Evolutionary conservation across 2,113 vertebrate genomes (phyloP), one percentile per base, ranked within the genome.

Genomic region (Candoia aspera): DNA sequence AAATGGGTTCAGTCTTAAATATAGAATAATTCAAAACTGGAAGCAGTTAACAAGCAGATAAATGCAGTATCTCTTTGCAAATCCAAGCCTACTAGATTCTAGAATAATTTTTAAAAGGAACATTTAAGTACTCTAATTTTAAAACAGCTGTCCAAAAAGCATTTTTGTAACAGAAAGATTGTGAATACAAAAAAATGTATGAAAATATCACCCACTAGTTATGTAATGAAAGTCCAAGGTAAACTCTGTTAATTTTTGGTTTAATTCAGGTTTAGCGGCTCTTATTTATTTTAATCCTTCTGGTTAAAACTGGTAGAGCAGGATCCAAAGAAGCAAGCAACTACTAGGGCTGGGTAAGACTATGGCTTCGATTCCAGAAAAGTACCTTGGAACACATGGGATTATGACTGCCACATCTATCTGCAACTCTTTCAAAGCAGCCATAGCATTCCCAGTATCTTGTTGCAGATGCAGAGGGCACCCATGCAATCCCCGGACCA

Each of bases 21-120:
- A 1, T 54, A 37, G 0, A 73, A 33, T 68, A 46, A 89, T 53
- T 64, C 64, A 59, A 60, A 9, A 73, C 46, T 87, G 46, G 46
- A 92, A 88, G 17, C 5, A 49, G 58, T 8, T 83, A 12, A 19
- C 37, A 42, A n/a, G 15, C 21, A 55, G 33, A 79, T 91, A 73
- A 17, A 58, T 59, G 29, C 15, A 29, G 91, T 90, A 86, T 94
- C 59, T 94, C 15, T 88, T 37, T 92, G 68, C 55, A 55, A 94
- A 17, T n/a, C 84, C 93, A 83, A 90, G 46, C 85, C 79, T 90
- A 2, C 15, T 93, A 89, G 91, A 91, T 90, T 91, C 57, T 85
- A 94, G 91, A 95, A 93, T 13, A 62, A 95, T 64, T 91, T 93
- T 83, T 83, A 60, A 92, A 91, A 94, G 73, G 37, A 88, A 64